Evolutionary conservation across 1,140 invertebrate species (phyloP), one percentile per base, ranked within the genome.

Genomic region (Philopotamus ludificatus): DNA sequence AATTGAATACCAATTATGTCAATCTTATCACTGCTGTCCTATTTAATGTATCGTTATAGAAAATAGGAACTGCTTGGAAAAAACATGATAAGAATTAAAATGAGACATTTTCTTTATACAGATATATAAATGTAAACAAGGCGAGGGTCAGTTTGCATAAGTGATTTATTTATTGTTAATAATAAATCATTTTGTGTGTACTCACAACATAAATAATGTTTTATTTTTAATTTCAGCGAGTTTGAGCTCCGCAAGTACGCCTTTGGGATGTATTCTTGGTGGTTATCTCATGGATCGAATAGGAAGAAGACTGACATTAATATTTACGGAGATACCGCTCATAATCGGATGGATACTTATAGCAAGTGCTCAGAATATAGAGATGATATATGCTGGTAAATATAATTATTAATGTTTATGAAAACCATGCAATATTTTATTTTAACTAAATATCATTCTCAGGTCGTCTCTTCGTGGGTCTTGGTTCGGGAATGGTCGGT

Each of bases 251-350:
- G 86, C 87, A 9, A 85, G 87, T 0, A 90, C 88, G 0, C 88
- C 88, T 1, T 81, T 90, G 10, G 88, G 89, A 1, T 89, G 88
- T 64, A 77, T 90, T 0, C 28, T 87, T 3, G 87, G 87, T 58
- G 88, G 88, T 0, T 86, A 87, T 53, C 75, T 90, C 66, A 89
- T 89, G 86, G 89, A 90, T 71, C 71, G 75, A 53, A 80, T 88
- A 26, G 88, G 89, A 0, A 75, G 89, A 21, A 84, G 85, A 63
- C 74, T 79, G 1, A 87, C 87, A 1, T 76, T 90, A 9, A 86
- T 89, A 55, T 70, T 88, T 18, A 88, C 87, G 0, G 85, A 89
- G 71, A 74, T 89, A 8, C 89, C 89, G 1, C 81, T 87, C 1
- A 82, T 89, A 20, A 28, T 87, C 0, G 89, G 88, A 1, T 90